Percentiles rank a stretch among this genome's conserved stretches.
phyloP scores from a whole-genome alignment of 2,797 vertebrate genomes.

The Strix occidentalis region DNA sequence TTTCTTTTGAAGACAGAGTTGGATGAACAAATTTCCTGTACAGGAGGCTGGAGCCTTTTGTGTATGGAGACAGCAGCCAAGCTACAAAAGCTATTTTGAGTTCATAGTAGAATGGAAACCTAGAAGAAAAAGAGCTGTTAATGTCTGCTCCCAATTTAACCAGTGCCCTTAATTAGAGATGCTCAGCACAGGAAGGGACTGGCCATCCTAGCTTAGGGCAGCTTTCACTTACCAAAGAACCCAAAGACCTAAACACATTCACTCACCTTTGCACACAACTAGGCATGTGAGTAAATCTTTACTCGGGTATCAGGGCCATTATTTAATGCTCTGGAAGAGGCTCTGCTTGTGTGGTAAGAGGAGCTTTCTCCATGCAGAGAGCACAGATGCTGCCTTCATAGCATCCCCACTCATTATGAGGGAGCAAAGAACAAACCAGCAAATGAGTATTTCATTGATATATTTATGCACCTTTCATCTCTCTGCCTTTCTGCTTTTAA shows the following conservation, averaged over 20 bases:
- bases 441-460: background rate
- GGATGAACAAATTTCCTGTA: conserved; percentile 99
- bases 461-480: background rate
- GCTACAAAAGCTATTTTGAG: conserved; percentile 99
- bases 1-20: conserved; percentile 98
- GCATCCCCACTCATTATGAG: background rate
- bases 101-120: conserved; percentile 99
- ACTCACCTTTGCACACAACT: background rate
- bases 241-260: background rate
- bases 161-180: background rate
- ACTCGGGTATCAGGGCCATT: background rate
- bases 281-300: background rate
- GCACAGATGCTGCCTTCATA: background rate
- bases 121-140: conserved; percentile 67
- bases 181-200: background rate
- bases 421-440: background rate
- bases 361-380: background rate
- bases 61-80: conserved; percentile 98
- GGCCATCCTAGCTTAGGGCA: background rate
- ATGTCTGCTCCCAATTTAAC: background rate
- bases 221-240: background rate
- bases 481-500: background rate
- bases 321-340: background rate
- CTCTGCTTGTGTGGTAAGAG: background rate
- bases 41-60: conserved; percentile 96